These are phyloP conservation scores for Drosophila limbata DNA, from an alignment of 2,888 invertebrate genomes.

Conservation along the genomic window DNA sequence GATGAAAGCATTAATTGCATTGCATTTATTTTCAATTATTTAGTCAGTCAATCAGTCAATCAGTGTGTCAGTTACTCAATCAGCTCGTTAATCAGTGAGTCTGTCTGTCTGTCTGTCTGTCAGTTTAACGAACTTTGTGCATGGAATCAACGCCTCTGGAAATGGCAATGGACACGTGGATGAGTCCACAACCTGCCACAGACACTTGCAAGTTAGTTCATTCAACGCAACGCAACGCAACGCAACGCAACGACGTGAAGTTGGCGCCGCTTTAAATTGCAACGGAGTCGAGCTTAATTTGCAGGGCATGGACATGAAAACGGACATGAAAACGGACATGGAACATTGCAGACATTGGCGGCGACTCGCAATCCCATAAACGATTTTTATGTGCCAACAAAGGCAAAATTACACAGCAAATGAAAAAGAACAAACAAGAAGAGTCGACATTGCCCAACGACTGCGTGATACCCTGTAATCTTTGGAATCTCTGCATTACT, in stretches of 20 bases:
- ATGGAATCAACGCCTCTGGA: not conserved
- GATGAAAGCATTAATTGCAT: too few species aligned
- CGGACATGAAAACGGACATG: not conserved
- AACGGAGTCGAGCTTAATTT: constrained; percentile 10
- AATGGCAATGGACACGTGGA: too few species aligned
- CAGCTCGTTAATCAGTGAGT: not conserved
- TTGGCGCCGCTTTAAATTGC: constrained; percentile 12
- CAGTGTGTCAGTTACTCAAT: not conserved
- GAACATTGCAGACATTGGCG: constrained; percentile 8
- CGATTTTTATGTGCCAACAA: constrained; percentile 39
- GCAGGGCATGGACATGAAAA: not conserved
- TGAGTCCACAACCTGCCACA: not conserved
- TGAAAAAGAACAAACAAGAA: not conserved
- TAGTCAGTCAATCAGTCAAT: too few species aligned
- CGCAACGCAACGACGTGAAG: not conserved
- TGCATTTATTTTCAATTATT: too few species aligned
- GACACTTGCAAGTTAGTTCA: constrained; percentile 12
- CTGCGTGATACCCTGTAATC: constrained; percentile 10
- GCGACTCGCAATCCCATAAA: constrained; percentile 19
- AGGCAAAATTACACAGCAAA: constrained; percentile 23
- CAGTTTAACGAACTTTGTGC: not conserved
- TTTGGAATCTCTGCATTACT: not conserved
- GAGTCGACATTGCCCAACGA: not conserved
- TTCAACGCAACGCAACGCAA: not conserved
- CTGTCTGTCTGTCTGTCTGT: not conserved